Evolutionary conservation across 1,140 invertebrate genomes (phyloP).

Genomic region (Ceratina calcarata): DNA sequence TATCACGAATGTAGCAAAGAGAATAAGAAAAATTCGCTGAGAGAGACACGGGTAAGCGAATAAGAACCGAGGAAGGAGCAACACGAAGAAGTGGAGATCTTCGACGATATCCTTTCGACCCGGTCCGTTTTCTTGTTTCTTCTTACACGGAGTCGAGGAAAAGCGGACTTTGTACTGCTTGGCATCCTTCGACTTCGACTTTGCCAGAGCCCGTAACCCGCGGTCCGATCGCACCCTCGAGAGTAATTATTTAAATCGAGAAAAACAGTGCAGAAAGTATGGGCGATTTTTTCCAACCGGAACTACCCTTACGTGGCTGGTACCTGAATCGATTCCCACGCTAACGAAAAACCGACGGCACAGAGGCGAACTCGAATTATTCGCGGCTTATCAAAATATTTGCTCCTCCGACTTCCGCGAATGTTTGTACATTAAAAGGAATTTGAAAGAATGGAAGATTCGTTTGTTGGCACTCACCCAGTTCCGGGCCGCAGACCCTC

Average conservation of each 20-base stretch:
- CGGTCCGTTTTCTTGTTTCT: conserved; percentile 21
- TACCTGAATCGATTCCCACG: too few relatives aligned
- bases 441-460: background rate
- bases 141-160: conserved; percentile 26
- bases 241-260: conserved; percentile 38
- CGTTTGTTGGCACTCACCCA: conserved; percentile 84
- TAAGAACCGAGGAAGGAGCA: background rate
- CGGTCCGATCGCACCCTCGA: conserved; percentile 26
- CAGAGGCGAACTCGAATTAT: background rate
- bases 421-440: background rate
- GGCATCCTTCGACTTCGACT: conserved; percentile 7
- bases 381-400: background rate
- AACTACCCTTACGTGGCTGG: background rate
- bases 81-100: conserved; percentile 30
- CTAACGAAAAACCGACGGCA: too few relatives aligned
- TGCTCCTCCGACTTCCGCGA: background rate
- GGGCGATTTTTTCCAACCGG: background rate
- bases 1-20: background rate
- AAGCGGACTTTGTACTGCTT: background rate
- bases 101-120: conserved; percentile 36
- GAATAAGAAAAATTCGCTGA: background rate
- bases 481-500: conserved; percentile 91
- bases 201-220: background rate
- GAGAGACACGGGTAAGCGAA: background rate
- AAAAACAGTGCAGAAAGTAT: background rate